These are phyloP conservation scores for Euura lappo DNA, from an alignment of 1,140 invertebrate genomes.

Conservation along the genomic window DNA sequence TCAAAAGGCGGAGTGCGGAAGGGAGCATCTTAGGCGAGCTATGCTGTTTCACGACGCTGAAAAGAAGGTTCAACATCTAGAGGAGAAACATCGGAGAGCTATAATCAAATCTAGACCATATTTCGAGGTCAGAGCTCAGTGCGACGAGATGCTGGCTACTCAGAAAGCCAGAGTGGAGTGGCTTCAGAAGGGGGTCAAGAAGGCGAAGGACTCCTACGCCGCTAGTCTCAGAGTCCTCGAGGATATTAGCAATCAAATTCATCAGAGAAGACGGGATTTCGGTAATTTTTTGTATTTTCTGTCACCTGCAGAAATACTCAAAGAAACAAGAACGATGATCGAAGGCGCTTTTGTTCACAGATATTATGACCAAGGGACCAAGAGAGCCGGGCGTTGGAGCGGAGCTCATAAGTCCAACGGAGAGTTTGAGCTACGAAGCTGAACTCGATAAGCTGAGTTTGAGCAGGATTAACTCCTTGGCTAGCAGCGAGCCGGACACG, in stretches of 20 bases:
- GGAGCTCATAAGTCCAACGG: slow-evolving; percentile 68
- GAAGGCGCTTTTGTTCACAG: slow-evolving; percentile 24
- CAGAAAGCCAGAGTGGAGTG: slow-evolving; percentile 85
- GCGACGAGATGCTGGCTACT: slow-evolving; percentile 84
- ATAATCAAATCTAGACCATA: slow-evolving; percentile 89
- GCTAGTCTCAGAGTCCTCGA: slow-evolving; percentile 86
- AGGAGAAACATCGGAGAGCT: slow-evolving; percentile 77
- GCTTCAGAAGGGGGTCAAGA: slow-evolving; percentile 78
- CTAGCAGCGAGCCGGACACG: slow-evolving; percentile 40
- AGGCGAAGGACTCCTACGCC: slow-evolving; percentile 83
- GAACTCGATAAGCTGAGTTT: slow-evolving; percentile 43
- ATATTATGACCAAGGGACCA: slow-evolving; percentile 64
- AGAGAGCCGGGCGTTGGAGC: slow-evolving; percentile 91
- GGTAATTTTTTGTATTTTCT: slow-evolving; percentile 31
- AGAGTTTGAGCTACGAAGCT: slow-evolving; percentile 43
- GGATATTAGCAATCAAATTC: slow-evolving; percentile 93
- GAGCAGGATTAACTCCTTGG: slow-evolving; percentile 43
- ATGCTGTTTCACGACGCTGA: slow-evolving; percentile 78
- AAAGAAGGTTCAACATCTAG: slow-evolving; percentile 75
- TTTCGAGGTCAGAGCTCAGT: slow-evolving; percentile 88
- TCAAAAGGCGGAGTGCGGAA: slow-evolving; percentile 83
- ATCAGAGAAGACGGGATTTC: slow-evolving; percentile 69
- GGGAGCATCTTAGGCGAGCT: slow-evolving; percentile 83
- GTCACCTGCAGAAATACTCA: too few relatives aligned
- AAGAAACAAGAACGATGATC: too few relatives aligned